Percentiles rank a stretch among this genome's conserved stretches.
Conservation (phyloP, 2,797 vertebrate genomes). For the Xenentodon cancila region DNA sequence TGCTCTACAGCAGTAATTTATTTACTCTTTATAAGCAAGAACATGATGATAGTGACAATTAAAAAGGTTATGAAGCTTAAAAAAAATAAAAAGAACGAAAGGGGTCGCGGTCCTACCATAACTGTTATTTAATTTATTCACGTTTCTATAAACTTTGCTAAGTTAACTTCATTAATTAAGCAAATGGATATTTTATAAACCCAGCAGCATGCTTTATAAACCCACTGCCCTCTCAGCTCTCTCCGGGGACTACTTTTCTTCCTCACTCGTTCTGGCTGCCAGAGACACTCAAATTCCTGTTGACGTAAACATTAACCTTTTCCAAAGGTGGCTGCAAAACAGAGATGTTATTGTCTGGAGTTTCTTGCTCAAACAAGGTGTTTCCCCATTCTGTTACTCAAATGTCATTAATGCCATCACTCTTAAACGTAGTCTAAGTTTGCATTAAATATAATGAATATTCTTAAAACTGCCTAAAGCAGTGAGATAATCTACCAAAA, state of each 20-base stretch:
- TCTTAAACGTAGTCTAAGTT: slow-evolving; percentile 44
- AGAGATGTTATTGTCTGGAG: slow-evolving; percentile 54
- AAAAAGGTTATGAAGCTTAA: slow-evolving; percentile 47
- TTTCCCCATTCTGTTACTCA: slow-evolving; percentile 15
- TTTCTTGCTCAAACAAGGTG: slow-evolving; percentile 11
- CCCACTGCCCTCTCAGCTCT: slow-evolving; percentile 9
- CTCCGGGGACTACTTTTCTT: slow-evolving; percentile 1
- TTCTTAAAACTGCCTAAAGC: slow-evolving; percentile 31
- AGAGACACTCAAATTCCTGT: slow-evolving; percentile 46
- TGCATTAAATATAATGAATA: slow-evolving; percentile 21
- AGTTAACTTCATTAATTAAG: slow-evolving; percentile 58
- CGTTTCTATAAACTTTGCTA: slow-evolving; percentile 51
- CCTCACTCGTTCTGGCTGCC: slow-evolving; percentile 19
- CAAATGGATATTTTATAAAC: slow-evolving; percentile 57
- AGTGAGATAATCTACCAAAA: not conserved
- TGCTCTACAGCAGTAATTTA: slow-evolving; percentile 50
- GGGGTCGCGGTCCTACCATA: slow-evolving; percentile 31
- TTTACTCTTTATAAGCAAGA: slow-evolving; percentile 46
- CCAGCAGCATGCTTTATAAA: slow-evolving; percentile 12
- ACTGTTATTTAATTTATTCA: slow-evolving; percentile 39
- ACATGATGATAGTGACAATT: slow-evolving; percentile 17
- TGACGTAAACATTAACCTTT: slow-evolving; percentile 45
- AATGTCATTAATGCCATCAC: slow-evolving; percentile 41
- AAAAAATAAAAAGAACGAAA: not conserved
- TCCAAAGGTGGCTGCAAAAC: slow-evolving; percentile 43